A percentile compares a stretch with the other conserved stretches of the same genome.
These are phyloP conservation scores for Halictus ligatus DNA, from an alignment of 2,888 invertebrate species.

Conservation along the genomic window DNA sequence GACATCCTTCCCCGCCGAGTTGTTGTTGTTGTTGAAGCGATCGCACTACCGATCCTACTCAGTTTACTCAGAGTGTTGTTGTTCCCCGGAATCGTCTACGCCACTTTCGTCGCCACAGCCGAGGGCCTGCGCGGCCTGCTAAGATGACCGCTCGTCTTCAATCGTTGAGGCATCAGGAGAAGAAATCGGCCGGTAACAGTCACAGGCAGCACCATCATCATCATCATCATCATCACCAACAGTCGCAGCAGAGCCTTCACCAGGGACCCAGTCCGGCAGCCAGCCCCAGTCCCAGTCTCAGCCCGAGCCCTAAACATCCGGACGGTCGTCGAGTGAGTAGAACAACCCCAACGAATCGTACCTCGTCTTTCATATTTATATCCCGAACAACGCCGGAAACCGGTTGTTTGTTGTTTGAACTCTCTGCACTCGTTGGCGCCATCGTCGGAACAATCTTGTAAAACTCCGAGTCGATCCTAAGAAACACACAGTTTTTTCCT, in stretches of 20 bases:
- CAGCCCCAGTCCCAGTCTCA: conserved; percentile 80
- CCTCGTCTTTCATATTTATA: not conserved
- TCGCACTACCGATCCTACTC: not conserved
- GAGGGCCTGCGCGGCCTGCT: conserved; percentile 81
- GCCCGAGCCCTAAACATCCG: conserved; percentile 82
- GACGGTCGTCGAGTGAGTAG: conserved; percentile 83
- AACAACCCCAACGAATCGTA: not conserved
- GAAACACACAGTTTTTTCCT: too few species aligned
- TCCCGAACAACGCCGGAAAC: not conserved
- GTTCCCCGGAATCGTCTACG: not conserved
- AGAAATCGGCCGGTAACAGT: conserved; percentile 76
- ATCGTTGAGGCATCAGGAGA: conserved; percentile 83
- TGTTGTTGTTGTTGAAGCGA: conserved; percentile 10
- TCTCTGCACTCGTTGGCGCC: not conserved
- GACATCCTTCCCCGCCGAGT: conserved; percentile 47
- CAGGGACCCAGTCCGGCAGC: conserved; percentile 79
- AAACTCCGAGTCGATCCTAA: not conserved
- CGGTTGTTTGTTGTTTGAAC: not conserved
- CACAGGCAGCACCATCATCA: conserved; percentile 74
- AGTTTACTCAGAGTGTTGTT: not conserved
- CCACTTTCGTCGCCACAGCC: conserved; percentile 50
- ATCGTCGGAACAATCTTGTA: not conserved
- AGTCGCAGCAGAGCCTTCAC: conserved; percentile 67
- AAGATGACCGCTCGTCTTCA: conserved; percentile 84
- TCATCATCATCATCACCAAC: conserved; percentile 72